These are phyloP conservation scores for Candoia aspera DNA, from an alignment of 2,113 vertebrate species.

Conservation along the genomic window DNA sequence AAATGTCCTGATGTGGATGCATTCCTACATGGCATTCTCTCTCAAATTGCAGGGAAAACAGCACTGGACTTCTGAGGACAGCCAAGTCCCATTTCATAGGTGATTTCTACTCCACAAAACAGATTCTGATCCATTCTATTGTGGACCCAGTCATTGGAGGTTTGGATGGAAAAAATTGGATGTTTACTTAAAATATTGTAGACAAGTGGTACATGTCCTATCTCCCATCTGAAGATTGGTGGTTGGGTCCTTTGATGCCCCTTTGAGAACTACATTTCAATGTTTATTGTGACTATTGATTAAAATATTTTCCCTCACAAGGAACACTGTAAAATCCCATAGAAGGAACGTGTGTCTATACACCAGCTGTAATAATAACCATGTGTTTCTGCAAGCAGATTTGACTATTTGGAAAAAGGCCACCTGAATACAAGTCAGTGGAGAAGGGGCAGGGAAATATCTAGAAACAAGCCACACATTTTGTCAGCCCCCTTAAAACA, in stretches of 20 bases:
- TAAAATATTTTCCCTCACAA: neutral
- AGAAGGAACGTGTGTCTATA: slow-evolving; percentile 39
- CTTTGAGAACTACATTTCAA: neutral
- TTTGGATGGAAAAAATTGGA: neutral
- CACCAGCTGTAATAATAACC: slow-evolving; percentile 25
- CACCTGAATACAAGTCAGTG: slow-evolving; percentile 32
- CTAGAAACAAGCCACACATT: slow-evolving; percentile 62
- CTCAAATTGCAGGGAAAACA: neutral
- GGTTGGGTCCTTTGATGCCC: neutral
- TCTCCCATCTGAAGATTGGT: neutral
- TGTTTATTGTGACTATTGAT: neutral
- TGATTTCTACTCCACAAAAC: neutral
- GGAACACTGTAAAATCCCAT: slow-evolving; percentile 14
- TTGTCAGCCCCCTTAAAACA: slow-evolving; percentile 65
- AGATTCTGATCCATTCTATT: neutral
- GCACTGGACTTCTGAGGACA: neutral
- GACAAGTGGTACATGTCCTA: too few relatives aligned
- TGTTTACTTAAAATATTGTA: neutral
- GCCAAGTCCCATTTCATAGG: neutral
- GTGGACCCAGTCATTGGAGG: neutral
- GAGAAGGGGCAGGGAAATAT: slow-evolving; percentile 44
- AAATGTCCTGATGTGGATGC: neutral
- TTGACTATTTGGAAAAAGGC: slow-evolving; percentile 11
- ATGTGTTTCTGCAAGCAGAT: slow-evolving; percentile 45
- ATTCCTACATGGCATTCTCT: neutral